phyloP scores from a whole-genome alignment of 1,140 invertebrate species.

The Drosophila bocki region DNA sequence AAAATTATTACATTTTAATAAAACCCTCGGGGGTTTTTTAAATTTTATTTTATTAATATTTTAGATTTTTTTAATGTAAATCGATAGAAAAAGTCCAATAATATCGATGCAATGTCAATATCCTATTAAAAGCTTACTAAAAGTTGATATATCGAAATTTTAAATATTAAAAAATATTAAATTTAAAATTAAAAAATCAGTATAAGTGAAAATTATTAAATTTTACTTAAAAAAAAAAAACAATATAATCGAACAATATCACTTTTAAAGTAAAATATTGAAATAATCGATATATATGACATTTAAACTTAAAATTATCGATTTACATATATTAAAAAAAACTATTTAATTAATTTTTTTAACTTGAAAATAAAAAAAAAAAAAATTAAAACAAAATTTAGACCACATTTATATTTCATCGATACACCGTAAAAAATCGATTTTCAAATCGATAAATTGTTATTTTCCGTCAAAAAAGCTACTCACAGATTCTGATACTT shows the following conservation, averaged over 20 bases:
- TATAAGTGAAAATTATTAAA: too few species aligned
- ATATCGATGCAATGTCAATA: neutral
- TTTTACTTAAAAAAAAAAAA: too few species aligned
- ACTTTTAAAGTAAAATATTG: neutral
- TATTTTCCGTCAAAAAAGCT: neutral
- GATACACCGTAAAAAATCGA: neutral
- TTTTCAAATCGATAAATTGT: neutral
- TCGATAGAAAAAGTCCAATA: neutral
- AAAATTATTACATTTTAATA: too few species aligned
- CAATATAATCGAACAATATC: too few species aligned
- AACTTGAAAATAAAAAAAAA: neutral
- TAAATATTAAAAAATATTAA: neutral
- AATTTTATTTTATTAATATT: too few species aligned
- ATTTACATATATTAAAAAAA: neutral
- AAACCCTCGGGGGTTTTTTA: too few species aligned
- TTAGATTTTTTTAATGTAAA: too few species aligned
- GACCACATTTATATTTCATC: neutral
- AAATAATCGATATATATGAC: neutral
- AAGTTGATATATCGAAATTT: neutral
- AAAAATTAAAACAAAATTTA: neutral
- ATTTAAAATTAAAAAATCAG: neutral
- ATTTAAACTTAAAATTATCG: neutral
- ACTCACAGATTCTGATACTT: conserved; percentile 97
- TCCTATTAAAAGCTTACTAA: neutral
- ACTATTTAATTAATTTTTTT: neutral